Evolutionary conservation across 2,113 vertebrate species (phyloP).

Genomic region (Melanocharis versteri): DNA sequence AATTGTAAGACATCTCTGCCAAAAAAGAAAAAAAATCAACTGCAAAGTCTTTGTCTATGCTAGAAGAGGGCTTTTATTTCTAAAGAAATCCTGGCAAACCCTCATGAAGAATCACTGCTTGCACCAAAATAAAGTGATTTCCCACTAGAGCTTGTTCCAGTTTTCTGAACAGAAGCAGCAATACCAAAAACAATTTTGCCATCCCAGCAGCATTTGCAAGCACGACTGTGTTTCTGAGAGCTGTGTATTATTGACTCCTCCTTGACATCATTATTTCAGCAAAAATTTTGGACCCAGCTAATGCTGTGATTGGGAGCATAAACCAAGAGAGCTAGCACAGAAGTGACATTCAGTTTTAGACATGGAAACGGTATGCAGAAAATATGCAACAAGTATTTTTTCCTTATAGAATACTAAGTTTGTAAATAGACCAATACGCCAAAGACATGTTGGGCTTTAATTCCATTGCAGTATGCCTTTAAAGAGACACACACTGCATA

Average conservation of each 20-base stretch:
- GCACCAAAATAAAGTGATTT: constrained; percentile 21
- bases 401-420: background rate
- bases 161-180: background rate
- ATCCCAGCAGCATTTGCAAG: background rate
- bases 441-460: background rate
- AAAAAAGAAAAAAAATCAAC: background rate
- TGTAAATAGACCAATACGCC: background rate
- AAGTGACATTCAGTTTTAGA: background rate
- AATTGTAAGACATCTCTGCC: background rate
- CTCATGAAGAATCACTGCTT: background rate
- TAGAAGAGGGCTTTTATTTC: background rate
- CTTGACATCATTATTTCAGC: background rate
- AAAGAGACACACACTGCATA: background rate
- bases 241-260: background rate
- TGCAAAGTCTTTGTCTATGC: background rate
- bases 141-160: background rate
- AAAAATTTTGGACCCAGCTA: background rate
- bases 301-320: background rate
- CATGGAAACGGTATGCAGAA: background rate
- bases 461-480: background rate
- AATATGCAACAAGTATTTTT: background rate
- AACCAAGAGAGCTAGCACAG: background rate
- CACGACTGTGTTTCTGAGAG: background rate
- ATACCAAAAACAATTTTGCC: background rate
- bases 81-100: background rate